Conservation (phyloP, 1,140 invertebrate species). For the Venustaconcha ellipsiformis region DNA sequence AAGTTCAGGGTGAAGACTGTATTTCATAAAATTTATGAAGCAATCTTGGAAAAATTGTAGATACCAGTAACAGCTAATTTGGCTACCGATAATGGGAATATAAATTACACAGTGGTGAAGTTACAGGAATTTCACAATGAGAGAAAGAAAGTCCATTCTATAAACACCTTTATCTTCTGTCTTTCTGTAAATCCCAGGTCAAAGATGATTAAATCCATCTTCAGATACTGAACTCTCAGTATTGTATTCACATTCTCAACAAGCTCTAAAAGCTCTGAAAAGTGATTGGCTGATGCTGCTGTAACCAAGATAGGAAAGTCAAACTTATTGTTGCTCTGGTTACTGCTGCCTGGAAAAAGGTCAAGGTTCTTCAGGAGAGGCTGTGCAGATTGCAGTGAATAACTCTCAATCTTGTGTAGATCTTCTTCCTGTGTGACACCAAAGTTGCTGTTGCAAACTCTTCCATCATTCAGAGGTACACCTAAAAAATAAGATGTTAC, state of each 20-base stretch:
- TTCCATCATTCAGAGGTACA: constrained; percentile 9
- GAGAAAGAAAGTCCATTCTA: too few species aligned
- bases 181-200: constrained; percentile 9
- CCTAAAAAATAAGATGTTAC: neutral
- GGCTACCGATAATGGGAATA: too few species aligned
- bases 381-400: constrained; percentile 1
- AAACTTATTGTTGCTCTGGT: constrained; percentile 8
- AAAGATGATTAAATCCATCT: constrained; percentile 13
- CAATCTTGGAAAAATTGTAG: too few species aligned
- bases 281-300: constrained; percentile 20
- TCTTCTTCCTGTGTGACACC: constrained; percentile 13
- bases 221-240: neutral
- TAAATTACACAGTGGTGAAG: too few species aligned
- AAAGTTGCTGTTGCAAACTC: neutral
- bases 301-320: constrained; percentile 15
- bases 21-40: too few species aligned
- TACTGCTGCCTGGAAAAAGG: neutral
- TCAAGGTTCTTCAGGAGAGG: neutral
- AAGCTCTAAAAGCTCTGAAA: constrained; percentile 14
- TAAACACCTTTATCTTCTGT: constrained; percentile 14
- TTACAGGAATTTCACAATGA: too few species aligned
- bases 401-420: constrained; percentile 11
- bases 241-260: constrained; percentile 13
- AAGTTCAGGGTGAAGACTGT: too few species aligned
- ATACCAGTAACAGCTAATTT: too few species aligned